Evolutionary conservation across 2,113 vertebrate genomes (phyloP), one percentile per base, ranked within the genome.

Genomic region (Gyps fulvus): DNA sequence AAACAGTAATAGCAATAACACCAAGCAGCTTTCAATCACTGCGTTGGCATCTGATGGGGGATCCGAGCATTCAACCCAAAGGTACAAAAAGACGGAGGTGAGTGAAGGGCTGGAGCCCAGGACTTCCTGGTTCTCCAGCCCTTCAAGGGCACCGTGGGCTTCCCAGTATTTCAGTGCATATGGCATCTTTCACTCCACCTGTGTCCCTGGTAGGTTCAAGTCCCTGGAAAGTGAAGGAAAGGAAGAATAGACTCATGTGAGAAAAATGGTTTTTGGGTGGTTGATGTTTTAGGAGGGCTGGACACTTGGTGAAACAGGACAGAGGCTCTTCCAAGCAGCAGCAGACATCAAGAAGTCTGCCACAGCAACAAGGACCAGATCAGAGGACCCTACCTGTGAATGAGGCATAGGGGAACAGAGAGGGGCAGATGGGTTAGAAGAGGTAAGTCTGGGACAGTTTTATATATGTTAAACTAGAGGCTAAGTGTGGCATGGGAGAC

Each of bases 91-190:
- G 1, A 4, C 0, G 0, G 67, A 83, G 54, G 31, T 40, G 90
- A 34, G 34, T 1, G 6, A 2, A 9, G 14, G n/a, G 14, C 5
- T 70, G 34, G 12, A 77, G 29, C 26, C 8, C 0, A 0, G 40
- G 29, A 61, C 38, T 47, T 91, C 7, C 70, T 72, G 27, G 13
- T 40, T 79, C 42, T 72, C 45, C 62, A 43, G 2, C 6, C 19
- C 38, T 17, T 65, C 32, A 27, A 81, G 42, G 34, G 32, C 13
- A 13, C 27, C 8, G 14, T 40, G 61, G 26, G 5, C 18, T 95
- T 76, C 36, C 66, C 29, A 38, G 32, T 4, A 26, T 58, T 67
- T 38, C 45, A 55, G 26, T 29, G 12, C 0, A 0, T 36, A 25
- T 21, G 34, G 13, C 42, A 40, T 15, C 29, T 82, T 43, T 77